Base-by-base conservation (phyloP, 2,797 vertebrate species). In the Odontamblyopus rebecca region DNA sequence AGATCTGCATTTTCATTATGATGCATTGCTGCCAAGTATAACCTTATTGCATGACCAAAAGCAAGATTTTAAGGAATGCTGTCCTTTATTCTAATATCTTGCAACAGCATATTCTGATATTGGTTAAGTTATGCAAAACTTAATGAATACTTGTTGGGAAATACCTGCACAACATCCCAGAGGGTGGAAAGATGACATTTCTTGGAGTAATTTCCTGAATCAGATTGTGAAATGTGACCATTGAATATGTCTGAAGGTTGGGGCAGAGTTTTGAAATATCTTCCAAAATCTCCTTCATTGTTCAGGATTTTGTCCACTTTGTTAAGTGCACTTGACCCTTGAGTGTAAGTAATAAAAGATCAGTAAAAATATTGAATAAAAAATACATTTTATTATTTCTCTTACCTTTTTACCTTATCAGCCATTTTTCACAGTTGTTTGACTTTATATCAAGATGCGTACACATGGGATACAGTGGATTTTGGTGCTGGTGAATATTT, bases 401-500 rank as follows among this genome's bases (percentile, higher is more conserved):
- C 61, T 26, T 38, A 67, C 71, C 64, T 67, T 56, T 54, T 16
- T 67, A 29, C 23, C 23, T 23, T 23, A 23, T 23, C 1, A 73
- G 9, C 71, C 71, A 67, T 48, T 61, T 70, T 18, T 13, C 26
- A 8, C 12, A 26, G 50, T 70, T 59, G 5, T 12, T 70, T 13
- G 32, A 26, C 7, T 26, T 30, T 2, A 50, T 15, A 35, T 61
- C 29, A 18, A 29, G 60, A 50, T n/a, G 29, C 12, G 27, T 27
- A n/a, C 69, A 70, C 19, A 35, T 63, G 16, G 67, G 72, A 38
- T 63, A 63, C 1, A 74, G 67, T 6, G 66, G 48, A 26, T 69
- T 27, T 11, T 44, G 32, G 18, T 68, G 66, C 19, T 19, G 38
- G 4, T 74, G 67, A 32, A 74, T 38, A 41, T 68, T 41, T 60